Evolutionary conservation across 2,888 invertebrate genomes (phyloP).

Genomic region (Watsonalla binaria): DNA sequence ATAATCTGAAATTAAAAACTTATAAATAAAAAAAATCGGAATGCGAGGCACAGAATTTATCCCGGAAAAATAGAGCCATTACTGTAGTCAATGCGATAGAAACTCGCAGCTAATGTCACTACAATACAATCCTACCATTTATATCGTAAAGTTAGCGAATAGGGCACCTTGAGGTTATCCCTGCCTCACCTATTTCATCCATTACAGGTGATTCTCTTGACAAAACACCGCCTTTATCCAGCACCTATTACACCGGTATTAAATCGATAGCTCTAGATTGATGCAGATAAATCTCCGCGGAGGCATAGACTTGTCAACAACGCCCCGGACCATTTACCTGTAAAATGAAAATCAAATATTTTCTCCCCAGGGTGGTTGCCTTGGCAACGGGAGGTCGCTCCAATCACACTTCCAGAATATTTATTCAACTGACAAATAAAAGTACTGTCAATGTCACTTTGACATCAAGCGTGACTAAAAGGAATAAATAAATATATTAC

Average conservation of each 20-base stretch:
- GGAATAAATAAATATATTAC: neutral
- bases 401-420: neutral
- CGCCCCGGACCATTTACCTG: neutral
- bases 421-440: neutral
- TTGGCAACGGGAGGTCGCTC: neutral
- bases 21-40: too few relatives aligned
- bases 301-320: neutral
- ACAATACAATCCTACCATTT: too few relatives aligned
- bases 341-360: conserved; percentile 1
- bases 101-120: too few relatives aligned
- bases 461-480: neutral
- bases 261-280: neutral
- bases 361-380: neutral
- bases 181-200: neutral
- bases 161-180: neutral
- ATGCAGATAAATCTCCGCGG: neutral
- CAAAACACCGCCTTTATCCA: neutral
- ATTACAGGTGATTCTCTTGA: neutral
- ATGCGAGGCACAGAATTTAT: too few relatives aligned
- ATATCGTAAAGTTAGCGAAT: neutral
- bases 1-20: too few relatives aligned
- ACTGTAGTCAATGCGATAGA: too few relatives aligned
- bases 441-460: neutral
- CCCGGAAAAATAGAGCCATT: too few relatives aligned
- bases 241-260: neutral